Conservation (phyloP, 2,113 vertebrate species). For the Prunella himalayana region DNA sequence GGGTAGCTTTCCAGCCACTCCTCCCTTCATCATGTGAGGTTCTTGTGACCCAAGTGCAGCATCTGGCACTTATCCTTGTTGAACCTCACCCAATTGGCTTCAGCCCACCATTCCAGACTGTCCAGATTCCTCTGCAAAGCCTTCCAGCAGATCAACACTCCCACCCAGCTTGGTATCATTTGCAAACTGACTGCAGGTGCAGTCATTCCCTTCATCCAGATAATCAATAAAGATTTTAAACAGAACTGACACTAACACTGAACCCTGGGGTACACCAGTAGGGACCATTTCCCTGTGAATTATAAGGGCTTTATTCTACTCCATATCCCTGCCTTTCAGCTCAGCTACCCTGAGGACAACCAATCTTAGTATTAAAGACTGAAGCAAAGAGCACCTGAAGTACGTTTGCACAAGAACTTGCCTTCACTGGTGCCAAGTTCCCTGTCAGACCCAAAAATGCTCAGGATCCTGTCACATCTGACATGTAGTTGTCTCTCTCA, state of each 20-base stretch:
- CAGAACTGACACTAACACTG: neutral
- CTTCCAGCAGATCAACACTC: neutral
- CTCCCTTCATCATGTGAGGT: neutral
- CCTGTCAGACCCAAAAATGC: neutral
- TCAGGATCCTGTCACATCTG: neutral
- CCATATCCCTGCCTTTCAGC: neutral
- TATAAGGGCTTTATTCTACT: neutral
- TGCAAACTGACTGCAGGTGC: neutral
- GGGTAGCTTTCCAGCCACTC: neutral
- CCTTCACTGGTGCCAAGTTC: neutral
- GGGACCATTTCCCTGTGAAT: neutral
- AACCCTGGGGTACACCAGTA: neutral
- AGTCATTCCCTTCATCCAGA: neutral
- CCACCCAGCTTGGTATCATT: neutral
- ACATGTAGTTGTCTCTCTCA: fast-evolving
- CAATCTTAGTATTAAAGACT: neutral
- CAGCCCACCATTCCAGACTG: neutral
- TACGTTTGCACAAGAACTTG: neutral
- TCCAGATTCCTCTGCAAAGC: neutral
- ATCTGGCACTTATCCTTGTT: neutral
- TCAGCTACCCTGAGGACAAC: neutral
- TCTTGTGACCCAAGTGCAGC: neutral
- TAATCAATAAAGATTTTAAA: neutral
- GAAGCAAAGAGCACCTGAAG: neutral
- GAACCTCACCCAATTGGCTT: neutral